Base-by-base conservation (phyloP, 1,140 invertebrate species). In the Helicorthomorpha holstii region DNA sequence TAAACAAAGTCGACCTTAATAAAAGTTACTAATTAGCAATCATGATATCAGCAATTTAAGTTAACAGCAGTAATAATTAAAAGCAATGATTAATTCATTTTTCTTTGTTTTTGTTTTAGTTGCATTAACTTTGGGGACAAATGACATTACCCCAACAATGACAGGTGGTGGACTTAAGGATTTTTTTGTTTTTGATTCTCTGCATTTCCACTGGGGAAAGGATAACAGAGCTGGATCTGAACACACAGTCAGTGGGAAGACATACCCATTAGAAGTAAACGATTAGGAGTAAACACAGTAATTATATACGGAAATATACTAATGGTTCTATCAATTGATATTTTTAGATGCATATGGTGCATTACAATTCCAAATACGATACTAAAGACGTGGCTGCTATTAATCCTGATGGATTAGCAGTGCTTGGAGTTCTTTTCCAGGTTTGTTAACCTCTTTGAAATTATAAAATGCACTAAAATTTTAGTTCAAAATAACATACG, bases 201-300 rank as follows among this genome's bases (percentile, higher is more conserved):
- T 86, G 41, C 85, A 90, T 66, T 80, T 89, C 53, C 86, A 90
- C 62, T 90, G 85, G 83, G 89, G 89, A 0, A 73, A 78, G 43
- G 81, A 85, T 52, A 80, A 89, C 58, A 71, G 73, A 0, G 65
- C 79, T 46, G 91, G 91, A 25, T 90, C 86, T 1, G 92, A 96
- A 68, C 89, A 92, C 69, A 75, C 75, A 23, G 81, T 95, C 21
- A 84, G 89, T 58, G 76, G 77, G 23, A 63, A 64, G 51, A 67
- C 66, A 62, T 78, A 62, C 50, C 26, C 51, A 34, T 38, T 48
- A 16, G 51, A 52, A 44, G 51, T 48, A 52, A 47, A 22, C 48
- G 12, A 12, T 25, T 22, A 22, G 25, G 44, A 46, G 19, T 4
- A 10, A 46, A 46, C 21, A 25, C 4, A 25, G 19, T 7, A 46